A percentile compares a stretch with the other conserved stretches of the same genome.
These are phyloP conservation scores for Camponotus fellah DNA, from an alignment of 2,888 invertebrate genomes.

Conservation along the genomic window DNA sequence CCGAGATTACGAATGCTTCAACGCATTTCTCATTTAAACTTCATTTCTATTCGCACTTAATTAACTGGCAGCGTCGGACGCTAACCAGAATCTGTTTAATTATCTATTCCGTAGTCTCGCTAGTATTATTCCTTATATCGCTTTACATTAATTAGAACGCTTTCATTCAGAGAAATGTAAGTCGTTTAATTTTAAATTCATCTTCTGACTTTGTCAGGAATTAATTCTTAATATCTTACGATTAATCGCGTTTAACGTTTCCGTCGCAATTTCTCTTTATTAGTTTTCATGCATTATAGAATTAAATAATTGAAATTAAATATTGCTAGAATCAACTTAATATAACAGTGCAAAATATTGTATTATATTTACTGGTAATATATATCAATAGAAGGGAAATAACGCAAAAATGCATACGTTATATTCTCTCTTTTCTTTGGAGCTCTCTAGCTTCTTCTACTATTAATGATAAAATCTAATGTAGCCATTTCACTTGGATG, in stretches of 20 bases:
- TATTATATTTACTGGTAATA: not conserved
- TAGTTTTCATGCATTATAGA: not conserved
- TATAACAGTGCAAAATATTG: not conserved
- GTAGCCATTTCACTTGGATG: no score
- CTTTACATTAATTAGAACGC: constrained; percentile 27
- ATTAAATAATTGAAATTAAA: not conserved
- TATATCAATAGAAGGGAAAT: no score
- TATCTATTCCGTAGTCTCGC: constrained; percentile 63
- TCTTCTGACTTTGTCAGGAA: not conserved
- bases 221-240: constrained; percentile 22
- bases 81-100: constrained; percentile 64
- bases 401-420: no score
- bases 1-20: constrained; percentile 64
- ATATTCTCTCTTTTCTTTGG: no score
- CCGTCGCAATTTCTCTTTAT: not conserved
- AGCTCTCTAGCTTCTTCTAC: no score
- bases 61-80: constrained; percentile 62
- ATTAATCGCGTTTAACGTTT: not conserved
- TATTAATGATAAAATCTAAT: no score
- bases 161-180: constrained; percentile 3
- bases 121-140: constrained; percentile 46
- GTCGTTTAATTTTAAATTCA: constrained; percentile 49
- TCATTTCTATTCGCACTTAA: constrained; percentile 65
- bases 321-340: not conserved
- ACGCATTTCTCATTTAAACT: constrained; percentile 68